Evolutionary conservation across 1,140 invertebrate genomes (phyloP).

Genomic region (Neotoxoptera formosana): DNA sequence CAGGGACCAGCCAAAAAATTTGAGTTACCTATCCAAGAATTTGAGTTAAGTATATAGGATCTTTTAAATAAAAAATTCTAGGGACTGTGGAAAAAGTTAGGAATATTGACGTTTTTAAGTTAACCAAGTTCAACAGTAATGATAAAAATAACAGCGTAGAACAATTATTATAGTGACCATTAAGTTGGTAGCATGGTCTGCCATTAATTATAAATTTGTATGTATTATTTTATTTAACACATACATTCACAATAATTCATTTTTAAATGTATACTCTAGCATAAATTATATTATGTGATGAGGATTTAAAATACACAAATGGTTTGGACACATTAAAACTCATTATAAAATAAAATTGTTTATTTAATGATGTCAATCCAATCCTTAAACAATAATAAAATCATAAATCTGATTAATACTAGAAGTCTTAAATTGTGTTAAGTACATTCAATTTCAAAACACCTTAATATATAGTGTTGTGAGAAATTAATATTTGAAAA

Average conservation of each 20-base stretch:
- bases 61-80: too few species aligned
- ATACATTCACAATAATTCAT: not conserved
- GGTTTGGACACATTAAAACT: not conserved
- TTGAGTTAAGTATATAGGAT: too few species aligned
- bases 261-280: not conserved
- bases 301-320: not conserved
- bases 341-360: constrained; percentile 10
- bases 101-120: too few species aligned
- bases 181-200: too few species aligned
- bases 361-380: not conserved
- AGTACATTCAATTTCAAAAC: not conserved
- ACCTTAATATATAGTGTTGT: not conserved
- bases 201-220: not conserved
- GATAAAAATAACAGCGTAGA: too few species aligned
- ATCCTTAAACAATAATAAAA: not conserved
- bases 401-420: not conserved
- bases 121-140: too few species aligned
- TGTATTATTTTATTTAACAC: not conserved
- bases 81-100: too few species aligned
- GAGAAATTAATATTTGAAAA: not conserved
- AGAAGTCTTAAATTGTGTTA: not conserved
- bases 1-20: too few species aligned
- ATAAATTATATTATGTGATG: not conserved
- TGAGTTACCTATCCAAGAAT: too few species aligned
- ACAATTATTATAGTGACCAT: too few species aligned